These are phyloP conservation scores for Petromus typicus DNA, from an alignment of 2,113 vertebrate species.

Conservation along the genomic window DNA sequence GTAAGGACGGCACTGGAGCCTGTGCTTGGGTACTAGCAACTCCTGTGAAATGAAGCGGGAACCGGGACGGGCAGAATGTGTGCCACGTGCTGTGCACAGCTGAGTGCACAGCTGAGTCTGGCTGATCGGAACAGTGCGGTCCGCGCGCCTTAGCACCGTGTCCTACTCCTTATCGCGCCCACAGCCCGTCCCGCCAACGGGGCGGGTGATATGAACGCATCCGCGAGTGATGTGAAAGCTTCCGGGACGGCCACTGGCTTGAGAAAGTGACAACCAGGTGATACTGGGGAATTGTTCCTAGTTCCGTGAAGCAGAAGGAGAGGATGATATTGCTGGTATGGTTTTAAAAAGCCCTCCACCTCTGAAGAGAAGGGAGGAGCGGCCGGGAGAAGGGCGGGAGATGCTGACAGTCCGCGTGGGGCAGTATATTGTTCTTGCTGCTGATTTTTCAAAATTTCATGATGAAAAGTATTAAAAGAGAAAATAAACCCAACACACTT, in stretches of 20 bases:
- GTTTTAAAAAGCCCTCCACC: not conserved
- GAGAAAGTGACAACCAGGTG: not conserved
- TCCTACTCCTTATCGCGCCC: too few relatives aligned
- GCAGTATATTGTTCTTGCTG: not conserved
- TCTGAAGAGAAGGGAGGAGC: not conserved
- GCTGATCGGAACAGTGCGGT: too few relatives aligned
- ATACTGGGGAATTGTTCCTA: not conserved
- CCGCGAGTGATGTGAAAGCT: too few relatives aligned
- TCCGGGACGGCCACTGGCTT: not conserved
- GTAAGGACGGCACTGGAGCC: not conserved
- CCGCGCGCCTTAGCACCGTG: too few relatives aligned
- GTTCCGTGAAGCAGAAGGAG: too few relatives aligned
- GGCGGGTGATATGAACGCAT: too few relatives aligned
- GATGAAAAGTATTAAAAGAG: constrained; percentile 42
- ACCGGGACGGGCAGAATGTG: not conserved
- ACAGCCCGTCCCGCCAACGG: too few relatives aligned
- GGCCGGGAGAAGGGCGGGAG: not conserved
- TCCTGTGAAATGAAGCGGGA: not conserved
- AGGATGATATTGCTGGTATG: not conserved
- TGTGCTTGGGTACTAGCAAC: not conserved
- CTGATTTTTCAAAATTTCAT: not conserved
- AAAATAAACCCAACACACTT: not conserved
- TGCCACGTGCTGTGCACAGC: too few relatives aligned
- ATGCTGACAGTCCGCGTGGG: not conserved
- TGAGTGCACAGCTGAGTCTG: too few relatives aligned